phyloP scores from a whole-genome alignment of 2,113 vertebrate genomes.

The Indicator indicator region DNA sequence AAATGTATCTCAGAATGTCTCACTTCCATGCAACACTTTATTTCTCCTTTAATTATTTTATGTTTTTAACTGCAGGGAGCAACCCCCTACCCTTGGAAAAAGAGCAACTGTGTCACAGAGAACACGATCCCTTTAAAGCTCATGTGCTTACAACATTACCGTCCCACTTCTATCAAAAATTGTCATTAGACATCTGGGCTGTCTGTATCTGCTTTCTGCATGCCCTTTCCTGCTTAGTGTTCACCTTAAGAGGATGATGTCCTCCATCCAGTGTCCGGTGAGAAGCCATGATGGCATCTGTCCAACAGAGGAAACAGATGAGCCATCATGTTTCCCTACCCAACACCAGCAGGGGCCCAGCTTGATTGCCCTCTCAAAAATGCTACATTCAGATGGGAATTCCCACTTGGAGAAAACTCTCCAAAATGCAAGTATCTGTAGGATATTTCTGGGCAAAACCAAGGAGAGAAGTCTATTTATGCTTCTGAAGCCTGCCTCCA shows the following conservation, averaged over 20 bases:
- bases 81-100: neutral
- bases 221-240: conserved; percentile 7
- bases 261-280: neutral
- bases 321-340: conserved; percentile 36
- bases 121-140: neutral
- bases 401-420: conserved; percentile 35
- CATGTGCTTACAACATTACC: neutral
- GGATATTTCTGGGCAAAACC: neutral
- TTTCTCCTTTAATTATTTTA: neutral
- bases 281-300: conserved; percentile 14
- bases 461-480: neutral
- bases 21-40: neutral
- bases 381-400: conserved; percentile 42
- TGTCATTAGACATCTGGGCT: conserved; percentile 4
- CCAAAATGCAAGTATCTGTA: neutral
- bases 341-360: conserved; percentile 20
- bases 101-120: neutral
- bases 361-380: conserved; percentile 35
- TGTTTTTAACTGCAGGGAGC: neutral
- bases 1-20: neutral
- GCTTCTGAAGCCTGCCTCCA: neutral
- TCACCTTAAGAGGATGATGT: conserved; percentile 16
- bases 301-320: conserved; percentile 12
- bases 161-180: neutral
- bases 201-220: neutral